Conservation (phyloP, 2,888 invertebrate species). For the Zygogramma bicolorata region DNA sequence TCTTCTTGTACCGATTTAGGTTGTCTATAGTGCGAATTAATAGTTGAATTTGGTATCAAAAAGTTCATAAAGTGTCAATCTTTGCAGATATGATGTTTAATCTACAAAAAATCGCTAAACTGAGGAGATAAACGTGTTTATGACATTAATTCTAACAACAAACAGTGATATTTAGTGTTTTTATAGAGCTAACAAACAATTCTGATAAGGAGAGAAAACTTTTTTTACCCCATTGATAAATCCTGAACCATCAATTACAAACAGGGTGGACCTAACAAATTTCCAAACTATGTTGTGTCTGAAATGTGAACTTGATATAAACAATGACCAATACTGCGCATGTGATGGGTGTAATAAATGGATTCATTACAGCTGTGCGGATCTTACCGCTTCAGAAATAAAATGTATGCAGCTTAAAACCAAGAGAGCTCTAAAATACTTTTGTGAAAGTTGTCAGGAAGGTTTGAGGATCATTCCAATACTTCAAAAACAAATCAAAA, state of each 20-base stretch:
- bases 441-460: too few species aligned
- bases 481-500: too few species aligned
- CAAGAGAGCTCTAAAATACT: too few species aligned
- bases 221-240: background rate
- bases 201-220: background rate
- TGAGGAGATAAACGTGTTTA: background rate
- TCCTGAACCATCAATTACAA: background rate
- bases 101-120: background rate
- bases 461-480: too few species aligned
- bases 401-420: too few species aligned
- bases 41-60: background rate
- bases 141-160: background rate
- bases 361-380: background rate
- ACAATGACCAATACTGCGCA: background rate
- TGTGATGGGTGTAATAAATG: background rate
- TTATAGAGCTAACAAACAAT: background rate
- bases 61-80: background rate
- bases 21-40: background rate
- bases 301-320: background rate
- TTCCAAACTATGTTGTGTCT: background rate
- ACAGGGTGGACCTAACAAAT: background rate
- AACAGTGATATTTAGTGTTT: background rate
- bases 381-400: background rate
- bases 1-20: background rate
- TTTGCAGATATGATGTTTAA: background rate